These are phyloP conservation scores for Sussaba pulchella DNA, from an alignment of 2,888 invertebrate genomes.

Conservation along the genomic window DNA sequence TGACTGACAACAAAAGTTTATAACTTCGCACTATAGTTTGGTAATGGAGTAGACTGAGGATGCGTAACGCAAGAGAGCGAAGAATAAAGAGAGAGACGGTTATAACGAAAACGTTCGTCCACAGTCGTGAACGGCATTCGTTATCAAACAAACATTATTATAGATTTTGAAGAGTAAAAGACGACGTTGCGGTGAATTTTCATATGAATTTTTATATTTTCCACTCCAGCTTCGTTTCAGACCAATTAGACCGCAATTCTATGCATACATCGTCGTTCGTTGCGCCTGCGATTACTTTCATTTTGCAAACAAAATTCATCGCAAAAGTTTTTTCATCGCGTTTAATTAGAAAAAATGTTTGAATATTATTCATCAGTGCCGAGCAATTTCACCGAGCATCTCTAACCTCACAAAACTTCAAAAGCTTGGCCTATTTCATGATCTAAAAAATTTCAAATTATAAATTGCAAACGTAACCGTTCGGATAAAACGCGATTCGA, in stretches of 20 bases:
- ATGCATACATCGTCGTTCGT: constrained; percentile 51
- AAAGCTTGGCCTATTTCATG: too few species aligned
- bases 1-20: constrained; percentile 2
- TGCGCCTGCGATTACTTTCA: constrained; percentile 37
- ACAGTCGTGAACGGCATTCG: neutral
- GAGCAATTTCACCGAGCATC: too few species aligned
- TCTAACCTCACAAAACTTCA: too few species aligned
- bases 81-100: neutral
- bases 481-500: too few species aligned
- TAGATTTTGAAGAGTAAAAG: neutral
- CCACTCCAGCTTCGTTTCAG: neutral
- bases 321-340: constrained; percentile 8
- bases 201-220: neutral
- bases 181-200: too few species aligned
- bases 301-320: constrained; percentile 24
- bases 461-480: too few species aligned
- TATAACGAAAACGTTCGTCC: neutral
- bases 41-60: neutral
- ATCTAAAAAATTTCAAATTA: too few species aligned
- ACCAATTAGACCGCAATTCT: constrained; percentile 13
- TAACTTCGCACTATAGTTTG: neutral
- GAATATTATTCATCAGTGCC: too few species aligned
- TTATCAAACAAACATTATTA: too few species aligned
- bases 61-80: neutral
- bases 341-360: too few species aligned